Evolutionary conservation across 2,797 vertebrate species (phyloP).

Genomic region (Muraenolepis orangiensis): DNA sequence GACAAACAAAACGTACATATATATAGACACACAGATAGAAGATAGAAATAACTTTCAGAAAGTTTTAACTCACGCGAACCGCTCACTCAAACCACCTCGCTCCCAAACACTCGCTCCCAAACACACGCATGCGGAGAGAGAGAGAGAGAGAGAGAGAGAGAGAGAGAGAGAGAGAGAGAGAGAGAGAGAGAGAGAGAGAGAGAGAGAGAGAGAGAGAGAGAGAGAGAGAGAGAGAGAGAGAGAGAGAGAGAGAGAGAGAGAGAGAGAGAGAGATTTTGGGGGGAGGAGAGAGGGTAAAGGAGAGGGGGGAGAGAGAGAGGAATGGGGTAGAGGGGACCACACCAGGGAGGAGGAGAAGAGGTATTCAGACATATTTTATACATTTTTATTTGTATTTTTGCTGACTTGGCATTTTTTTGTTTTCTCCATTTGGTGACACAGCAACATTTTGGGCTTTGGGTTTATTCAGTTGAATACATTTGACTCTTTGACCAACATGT

Average conservation of each 20-base stretch:
- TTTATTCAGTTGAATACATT: too few species aligned
- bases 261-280: not conserved
- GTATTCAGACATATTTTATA: not conserved
- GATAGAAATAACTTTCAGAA: too few species aligned
- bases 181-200: not conserved
- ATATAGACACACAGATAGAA: too few species aligned
- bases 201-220: not conserved
- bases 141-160: not conserved
- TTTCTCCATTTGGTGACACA: too few species aligned
- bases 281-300: not conserved
- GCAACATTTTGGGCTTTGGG: too few species aligned
- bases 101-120: too few species aligned
- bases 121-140: not conserved
- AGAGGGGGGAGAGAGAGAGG: not conserved
- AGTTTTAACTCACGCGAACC: too few species aligned
- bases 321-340: not conserved
- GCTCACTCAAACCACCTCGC: too few species aligned
- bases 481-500: too few species aligned
- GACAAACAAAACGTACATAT: too few species aligned
- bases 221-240: not conserved
- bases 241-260: not conserved
- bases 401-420: not conserved
- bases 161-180: not conserved
- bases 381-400: not conserved
- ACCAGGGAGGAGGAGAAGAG: not conserved